These are phyloP conservation scores for Myodes glareolus DNA, from an alignment of 2,113 vertebrate species.

Conservation along the genomic window DNA sequence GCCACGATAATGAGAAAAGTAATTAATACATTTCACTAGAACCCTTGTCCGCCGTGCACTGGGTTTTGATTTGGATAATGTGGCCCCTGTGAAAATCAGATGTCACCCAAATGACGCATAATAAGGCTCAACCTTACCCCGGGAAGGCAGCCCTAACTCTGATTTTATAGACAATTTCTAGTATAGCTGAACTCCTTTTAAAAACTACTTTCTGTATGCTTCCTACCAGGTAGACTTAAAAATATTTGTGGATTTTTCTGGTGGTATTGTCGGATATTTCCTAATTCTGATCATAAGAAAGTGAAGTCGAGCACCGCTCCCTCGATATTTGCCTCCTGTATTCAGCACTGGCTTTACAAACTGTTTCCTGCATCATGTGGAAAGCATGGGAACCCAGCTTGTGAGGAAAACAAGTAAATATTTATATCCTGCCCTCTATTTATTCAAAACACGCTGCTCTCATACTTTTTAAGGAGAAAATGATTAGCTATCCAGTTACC, in stretches of 20 bases:
- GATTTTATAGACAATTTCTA: background rate
- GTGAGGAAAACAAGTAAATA: background rate
- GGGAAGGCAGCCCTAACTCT: background rate
- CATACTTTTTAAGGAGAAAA: constrained; percentile 76
- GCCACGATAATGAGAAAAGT: background rate
- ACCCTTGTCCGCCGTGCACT: accelerated
- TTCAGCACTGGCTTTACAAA: background rate
- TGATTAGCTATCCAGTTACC: constrained; percentile 90
- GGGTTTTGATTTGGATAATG: background rate
- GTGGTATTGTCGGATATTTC: background rate
- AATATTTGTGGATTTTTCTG: background rate
- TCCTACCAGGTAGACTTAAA: background rate
- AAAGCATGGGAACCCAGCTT: background rate
- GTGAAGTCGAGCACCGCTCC: background rate
- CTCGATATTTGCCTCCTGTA: background rate
- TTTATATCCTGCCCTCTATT: constrained; percentile 25
- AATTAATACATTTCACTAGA: background rate
- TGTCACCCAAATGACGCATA: background rate
- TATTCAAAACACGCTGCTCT: constrained; percentile 56
- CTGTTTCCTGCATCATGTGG: too few species aligned
- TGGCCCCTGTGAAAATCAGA: background rate
- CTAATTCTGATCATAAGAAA: background rate
- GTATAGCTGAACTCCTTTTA: background rate
- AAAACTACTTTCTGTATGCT: background rate
- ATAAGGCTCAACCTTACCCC: background rate